Conservation (phyloP, 2,888 invertebrate species). For the Prenolepis imparis region DNA sequence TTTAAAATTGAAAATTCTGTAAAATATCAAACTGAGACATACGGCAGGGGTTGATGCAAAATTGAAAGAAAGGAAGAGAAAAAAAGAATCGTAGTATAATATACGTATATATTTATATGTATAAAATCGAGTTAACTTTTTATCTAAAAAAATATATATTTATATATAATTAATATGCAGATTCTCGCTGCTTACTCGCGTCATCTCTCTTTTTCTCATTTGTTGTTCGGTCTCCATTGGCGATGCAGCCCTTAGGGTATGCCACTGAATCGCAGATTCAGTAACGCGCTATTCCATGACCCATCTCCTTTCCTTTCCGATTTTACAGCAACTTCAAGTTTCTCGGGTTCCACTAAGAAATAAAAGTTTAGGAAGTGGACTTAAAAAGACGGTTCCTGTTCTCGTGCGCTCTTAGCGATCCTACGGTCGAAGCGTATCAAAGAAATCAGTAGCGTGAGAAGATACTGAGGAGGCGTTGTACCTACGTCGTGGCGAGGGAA, state of each 20-base stretch:
- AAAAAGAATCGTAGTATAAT: not conserved
- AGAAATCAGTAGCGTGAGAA: conserved; percentile 49
- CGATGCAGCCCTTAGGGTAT: conserved; percentile 35
- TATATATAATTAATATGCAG: conserved; percentile 19
- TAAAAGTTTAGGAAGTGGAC: conserved; percentile 50
- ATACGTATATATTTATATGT: not conserved
- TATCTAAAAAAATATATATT: not conserved
- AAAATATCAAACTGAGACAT: not conserved
- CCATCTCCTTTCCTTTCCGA: conserved; percentile 38
- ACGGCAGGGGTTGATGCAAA: not conserved
- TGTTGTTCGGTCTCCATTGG: conserved; percentile 4
- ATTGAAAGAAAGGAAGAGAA: not conserved
- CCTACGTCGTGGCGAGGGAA: conserved; percentile 7
- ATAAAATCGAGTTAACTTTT: not conserved
- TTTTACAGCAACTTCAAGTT: conserved; percentile 52
- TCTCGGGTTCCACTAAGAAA: conserved; percentile 16
- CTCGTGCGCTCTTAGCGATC: conserved; percentile 35
- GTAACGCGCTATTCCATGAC: conserved; percentile 41
- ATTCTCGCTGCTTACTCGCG: not conserved
- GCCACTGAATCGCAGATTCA: conserved; percentile 44
- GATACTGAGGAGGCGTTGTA: not conserved
- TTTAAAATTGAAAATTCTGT: not conserved
- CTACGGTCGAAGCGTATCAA: conserved; percentile 51
- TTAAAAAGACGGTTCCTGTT: conserved; percentile 52
- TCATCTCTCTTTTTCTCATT: not conserved